Conservation (phyloP, 2,888 invertebrate species). For the Calameuta pallipes region DNA sequence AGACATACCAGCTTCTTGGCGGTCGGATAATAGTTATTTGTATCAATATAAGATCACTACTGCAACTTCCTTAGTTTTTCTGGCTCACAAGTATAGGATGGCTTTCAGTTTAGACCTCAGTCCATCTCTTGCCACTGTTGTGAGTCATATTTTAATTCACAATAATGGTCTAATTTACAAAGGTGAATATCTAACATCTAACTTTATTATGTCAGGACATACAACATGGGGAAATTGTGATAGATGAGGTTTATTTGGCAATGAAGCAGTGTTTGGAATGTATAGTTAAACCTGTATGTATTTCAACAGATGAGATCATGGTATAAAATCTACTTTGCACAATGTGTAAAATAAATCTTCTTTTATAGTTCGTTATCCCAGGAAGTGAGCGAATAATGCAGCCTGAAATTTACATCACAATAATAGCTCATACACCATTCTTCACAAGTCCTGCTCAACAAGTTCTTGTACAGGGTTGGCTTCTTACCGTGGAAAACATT, state of each 20-base stretch:
- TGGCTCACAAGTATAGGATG: slow-evolving; percentile 77
- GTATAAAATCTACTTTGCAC: background rate
- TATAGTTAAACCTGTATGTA: slow-evolving; percentile 70
- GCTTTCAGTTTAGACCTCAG: slow-evolving; percentile 84
- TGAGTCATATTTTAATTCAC: slow-evolving; percentile 59
- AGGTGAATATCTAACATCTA: background rate
- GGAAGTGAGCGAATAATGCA: slow-evolving; percentile 73
- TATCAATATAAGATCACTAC: slow-evolving; percentile 70
- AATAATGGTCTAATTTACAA: background rate
- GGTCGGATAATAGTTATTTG: slow-evolving; percentile 64
- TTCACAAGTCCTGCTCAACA: slow-evolving; percentile 78
- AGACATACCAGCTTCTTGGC: slow-evolving; percentile 67
- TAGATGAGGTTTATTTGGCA: slow-evolving; percentile 72
- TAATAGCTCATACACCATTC: slow-evolving; percentile 82
- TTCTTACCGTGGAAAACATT: slow-evolving; percentile 72
- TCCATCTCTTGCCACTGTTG: slow-evolving; percentile 79
- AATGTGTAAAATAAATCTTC: background rate
- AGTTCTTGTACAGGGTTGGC: slow-evolving; percentile 78
- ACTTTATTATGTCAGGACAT: slow-evolving; percentile 65
- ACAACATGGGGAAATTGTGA: slow-evolving; percentile 72
- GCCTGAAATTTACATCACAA: slow-evolving; percentile 79
- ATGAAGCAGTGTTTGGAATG: slow-evolving; percentile 71
- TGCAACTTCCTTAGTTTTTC: slow-evolving; percentile 74
- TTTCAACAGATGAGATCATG: background rate
- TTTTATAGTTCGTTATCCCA: slow-evolving; percentile 74